Percentiles rank a stretch among this genome's conserved stretches.
Evolutionary conservation across 1,140 invertebrate species (phyloP).

Genomic region (Drosophila melanogaster): DNA sequence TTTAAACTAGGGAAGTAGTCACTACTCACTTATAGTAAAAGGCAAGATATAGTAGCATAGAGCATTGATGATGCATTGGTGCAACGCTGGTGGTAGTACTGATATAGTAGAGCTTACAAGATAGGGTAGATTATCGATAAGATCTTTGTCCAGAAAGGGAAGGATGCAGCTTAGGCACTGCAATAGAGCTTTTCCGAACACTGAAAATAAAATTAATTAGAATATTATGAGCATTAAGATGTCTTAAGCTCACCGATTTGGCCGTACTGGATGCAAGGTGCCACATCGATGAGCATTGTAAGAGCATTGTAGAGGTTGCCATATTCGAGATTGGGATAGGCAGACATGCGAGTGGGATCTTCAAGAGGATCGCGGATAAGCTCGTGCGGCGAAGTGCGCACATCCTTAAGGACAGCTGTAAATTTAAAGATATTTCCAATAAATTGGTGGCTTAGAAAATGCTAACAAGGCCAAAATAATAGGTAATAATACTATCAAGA

Average conservation of each 20-base stretch:
- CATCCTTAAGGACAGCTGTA: conserved; percentile 96
- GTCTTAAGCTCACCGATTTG: conserved; percentile 87
- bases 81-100: conserved; percentile 94
- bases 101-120: conserved; percentile 96
- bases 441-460: too few relatives aligned
- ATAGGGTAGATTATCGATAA: conserved; percentile 97
- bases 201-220: conserved; percentile 86
- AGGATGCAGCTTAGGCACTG: conserved; percentile 96
- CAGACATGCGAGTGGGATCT: conserved; percentile 92
- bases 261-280: conserved; percentile 93
- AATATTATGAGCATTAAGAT: neutral
- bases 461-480: too few relatives aligned
- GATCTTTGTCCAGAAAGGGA: conserved; percentile 97
- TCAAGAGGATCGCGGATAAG: conserved; percentile 94
- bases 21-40: conserved; percentile 94
- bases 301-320: conserved; percentile 95
- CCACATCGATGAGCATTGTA: conserved; percentile 92
- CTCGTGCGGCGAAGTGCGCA: conserved; percentile 94
- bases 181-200: conserved; percentile 95
- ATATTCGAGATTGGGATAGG: conserved; percentile 98
- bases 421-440: conserved; percentile 5
- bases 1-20: neutral
- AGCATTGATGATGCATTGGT: conserved; percentile 97
- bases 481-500: too few relatives aligned
- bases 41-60: conserved; percentile 98